A percentile compares a stretch with the other conserved stretches of the same genome.
Conservation (phyloP, 2,113 vertebrate genomes). For the Candoia aspera region DNA sequence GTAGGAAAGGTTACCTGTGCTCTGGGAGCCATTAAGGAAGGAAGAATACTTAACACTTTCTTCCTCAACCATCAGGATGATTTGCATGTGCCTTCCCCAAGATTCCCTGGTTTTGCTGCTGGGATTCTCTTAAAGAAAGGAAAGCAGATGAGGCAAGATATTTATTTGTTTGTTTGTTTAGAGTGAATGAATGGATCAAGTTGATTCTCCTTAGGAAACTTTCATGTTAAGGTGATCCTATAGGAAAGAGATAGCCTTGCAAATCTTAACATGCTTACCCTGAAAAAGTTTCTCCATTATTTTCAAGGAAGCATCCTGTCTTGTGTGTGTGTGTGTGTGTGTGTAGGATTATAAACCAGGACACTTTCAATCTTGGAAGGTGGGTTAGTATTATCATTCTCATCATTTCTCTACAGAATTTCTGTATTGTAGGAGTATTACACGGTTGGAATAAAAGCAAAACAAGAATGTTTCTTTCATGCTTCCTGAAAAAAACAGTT, state of each 20-base stretch:
- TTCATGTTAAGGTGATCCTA: background rate
- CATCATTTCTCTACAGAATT: background rate
- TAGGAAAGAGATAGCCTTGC: background rate
- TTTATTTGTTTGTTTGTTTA: too few species aligned
- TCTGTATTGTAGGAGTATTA: background rate
- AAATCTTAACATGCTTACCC: background rate
- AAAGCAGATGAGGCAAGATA: background rate
- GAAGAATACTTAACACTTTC: background rate
- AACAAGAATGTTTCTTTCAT: background rate
- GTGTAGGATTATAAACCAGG: background rate
- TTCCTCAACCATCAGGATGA: background rate
- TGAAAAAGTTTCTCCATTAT: background rate
- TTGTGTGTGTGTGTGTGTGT: background rate
- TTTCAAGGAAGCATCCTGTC: background rate
- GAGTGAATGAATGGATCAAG: background rate
- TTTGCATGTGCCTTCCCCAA: background rate
- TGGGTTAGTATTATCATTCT: background rate
- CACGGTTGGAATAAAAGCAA: background rate
- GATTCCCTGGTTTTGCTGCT: background rate
- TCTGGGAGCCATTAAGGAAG: background rate
- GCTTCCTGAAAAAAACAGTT: background rate
- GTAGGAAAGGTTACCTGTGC: background rate
- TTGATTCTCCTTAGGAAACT: background rate
- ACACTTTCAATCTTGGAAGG: background rate
- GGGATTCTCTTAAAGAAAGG: background rate